Evolutionary conservation across 2,797 vertebrate species (phyloP).

Genomic region (Platyrinchus mystaceus): DNA sequence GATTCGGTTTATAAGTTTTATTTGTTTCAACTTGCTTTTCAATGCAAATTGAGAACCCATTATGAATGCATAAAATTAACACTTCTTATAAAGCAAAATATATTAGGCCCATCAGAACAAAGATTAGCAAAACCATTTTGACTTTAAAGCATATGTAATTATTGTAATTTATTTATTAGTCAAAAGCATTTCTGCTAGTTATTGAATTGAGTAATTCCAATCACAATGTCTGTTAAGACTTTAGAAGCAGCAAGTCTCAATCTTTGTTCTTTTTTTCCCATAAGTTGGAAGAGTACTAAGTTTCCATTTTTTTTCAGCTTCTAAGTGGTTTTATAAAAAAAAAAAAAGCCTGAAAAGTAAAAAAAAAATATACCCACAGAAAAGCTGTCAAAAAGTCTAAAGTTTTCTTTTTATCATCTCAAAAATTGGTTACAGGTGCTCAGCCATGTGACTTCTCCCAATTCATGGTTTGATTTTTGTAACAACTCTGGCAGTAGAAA

Average conservation of each 20-base stretch:
- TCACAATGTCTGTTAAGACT: neutral
- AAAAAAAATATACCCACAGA: neutral
- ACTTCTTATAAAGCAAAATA: neutral
- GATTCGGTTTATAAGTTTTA: neutral
- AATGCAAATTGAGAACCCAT: neutral
- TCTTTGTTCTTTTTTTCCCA: neutral
- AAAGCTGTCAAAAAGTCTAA: neutral
- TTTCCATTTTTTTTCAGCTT: neutral
- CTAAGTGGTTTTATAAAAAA: neutral
- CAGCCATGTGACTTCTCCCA: conserved; percentile 17
- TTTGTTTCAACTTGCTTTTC: conserved; percentile 4
- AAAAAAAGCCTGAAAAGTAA: neutral
- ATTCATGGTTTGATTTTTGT: conserved; percentile 18
- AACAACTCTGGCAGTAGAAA: conserved; percentile 20
- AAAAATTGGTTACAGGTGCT: neutral
- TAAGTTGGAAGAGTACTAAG: neutral
- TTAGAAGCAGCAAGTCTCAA: neutral
- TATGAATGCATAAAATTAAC: neutral
- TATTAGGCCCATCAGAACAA: neutral
- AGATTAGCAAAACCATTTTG: neutral
- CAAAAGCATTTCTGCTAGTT: neutral
- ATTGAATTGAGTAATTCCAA: neutral
- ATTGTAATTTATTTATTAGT: neutral
- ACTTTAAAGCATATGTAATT: neutral
- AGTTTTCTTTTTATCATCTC: conserved; percentile 19